phyloP scores from a whole-genome alignment of 2,888 invertebrate genomes.

The Epirrita christyi region DNA sequence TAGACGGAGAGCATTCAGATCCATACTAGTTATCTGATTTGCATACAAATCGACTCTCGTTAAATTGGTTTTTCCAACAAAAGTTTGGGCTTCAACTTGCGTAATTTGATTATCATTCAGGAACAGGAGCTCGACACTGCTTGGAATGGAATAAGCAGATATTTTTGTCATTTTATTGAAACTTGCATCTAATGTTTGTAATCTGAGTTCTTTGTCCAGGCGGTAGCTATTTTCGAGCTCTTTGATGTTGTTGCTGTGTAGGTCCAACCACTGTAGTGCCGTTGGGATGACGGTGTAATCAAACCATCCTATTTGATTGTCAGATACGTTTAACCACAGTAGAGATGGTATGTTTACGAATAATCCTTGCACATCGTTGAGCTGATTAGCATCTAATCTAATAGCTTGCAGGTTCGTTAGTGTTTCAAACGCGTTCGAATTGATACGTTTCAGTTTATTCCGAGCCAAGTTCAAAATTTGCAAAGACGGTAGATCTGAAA shows the following conservation, averaged over 20 bases:
- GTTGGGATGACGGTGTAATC: conserved; percentile 94
- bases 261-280: conserved; percentile 94
- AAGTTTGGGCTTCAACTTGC: conserved; percentile 94
- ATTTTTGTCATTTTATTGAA: conserved; percentile 94
- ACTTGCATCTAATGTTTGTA: conserved; percentile 95
- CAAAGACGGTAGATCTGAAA: conserved; percentile 91
- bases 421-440: conserved; percentile 92
- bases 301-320: conserved; percentile 95
- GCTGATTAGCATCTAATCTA: conserved; percentile 92
- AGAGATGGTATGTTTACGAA: conserved; percentile 93
- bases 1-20: conserved; percentile 93
- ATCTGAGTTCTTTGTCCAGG: conserved; percentile 88
- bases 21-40: conserved; percentile 95
- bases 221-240: conserved; percentile 91
- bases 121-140: conserved; percentile 93
- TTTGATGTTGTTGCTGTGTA: conserved; percentile 93
- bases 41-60: conserved; percentile 96
- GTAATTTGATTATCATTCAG: conserved; percentile 95
- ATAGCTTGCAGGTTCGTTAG: conserved; percentile 93
- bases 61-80: conserved; percentile 94
- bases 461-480: conserved; percentile 95
- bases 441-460: conserved; percentile 91
- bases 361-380: conserved; percentile 92
- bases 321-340: conserved; percentile 95
- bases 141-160: conserved; percentile 90